Percentiles rank a stretch among this genome's conserved stretches.
Conservation (phyloP, 2,888 invertebrate genomes). For the Eupithecia subumbrata region DNA sequence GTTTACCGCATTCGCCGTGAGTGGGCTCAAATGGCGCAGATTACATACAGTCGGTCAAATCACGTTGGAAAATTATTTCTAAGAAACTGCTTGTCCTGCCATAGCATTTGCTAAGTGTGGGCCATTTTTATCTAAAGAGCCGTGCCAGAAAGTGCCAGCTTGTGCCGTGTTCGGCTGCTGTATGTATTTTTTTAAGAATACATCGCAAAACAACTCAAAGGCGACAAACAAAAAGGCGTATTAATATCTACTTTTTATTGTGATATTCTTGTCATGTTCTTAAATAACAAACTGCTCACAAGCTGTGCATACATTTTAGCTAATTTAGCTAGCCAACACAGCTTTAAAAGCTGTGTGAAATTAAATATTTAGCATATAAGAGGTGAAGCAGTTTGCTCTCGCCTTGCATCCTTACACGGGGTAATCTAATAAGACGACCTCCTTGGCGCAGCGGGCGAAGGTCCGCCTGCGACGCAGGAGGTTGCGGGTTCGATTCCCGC, state of each 20-base stretch:
- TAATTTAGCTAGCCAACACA: too few species aligned
- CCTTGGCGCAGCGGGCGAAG: too few species aligned
- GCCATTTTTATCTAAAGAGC: too few species aligned
- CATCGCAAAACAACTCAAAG: neutral
- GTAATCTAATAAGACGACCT: too few species aligned
- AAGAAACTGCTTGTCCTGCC: neutral
- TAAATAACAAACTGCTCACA: neutral
- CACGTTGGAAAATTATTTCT: slow-evolving; percentile 13
- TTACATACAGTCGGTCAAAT: slow-evolving; percentile 9
- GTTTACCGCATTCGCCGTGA: slow-evolving; percentile 13
- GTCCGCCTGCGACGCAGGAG: too few species aligned
- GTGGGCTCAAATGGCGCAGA: slow-evolving; percentile 9
- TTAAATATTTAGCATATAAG: neutral
- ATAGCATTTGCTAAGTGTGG: too few species aligned
- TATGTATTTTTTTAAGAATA: too few species aligned
- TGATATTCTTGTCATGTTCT: too few species aligned
- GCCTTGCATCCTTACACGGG: neutral
- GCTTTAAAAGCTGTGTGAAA: neutral
- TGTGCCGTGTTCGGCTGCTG: too few species aligned
- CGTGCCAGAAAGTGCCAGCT: too few species aligned
- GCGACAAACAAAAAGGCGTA: neutral
- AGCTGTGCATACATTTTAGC: neutral
- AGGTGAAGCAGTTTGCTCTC: neutral
- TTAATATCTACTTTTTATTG: neutral
- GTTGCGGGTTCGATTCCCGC: too few species aligned